Evolutionary conservation across 2,888 invertebrate species (phyloP).

Genomic region (Thalpophila matura): DNA sequence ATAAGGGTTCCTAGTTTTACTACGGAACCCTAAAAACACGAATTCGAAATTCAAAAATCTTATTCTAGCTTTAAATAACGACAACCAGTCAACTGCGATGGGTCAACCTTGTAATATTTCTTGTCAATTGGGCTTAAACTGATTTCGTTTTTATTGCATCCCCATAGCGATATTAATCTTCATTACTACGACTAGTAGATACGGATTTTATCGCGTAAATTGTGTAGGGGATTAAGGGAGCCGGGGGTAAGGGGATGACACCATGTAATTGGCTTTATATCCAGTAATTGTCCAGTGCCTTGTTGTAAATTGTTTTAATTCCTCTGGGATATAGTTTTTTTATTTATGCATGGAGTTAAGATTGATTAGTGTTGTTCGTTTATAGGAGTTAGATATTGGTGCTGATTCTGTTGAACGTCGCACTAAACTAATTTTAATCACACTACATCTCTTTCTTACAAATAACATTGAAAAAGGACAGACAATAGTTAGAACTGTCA

Average conservation of each 20-base stretch:
- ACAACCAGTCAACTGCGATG: constrained; percentile 41
- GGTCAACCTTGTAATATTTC: constrained; percentile 78
- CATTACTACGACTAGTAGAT: constrained; percentile 83
- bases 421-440: too few species aligned
- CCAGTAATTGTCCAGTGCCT: constrained; percentile 85
- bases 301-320: constrained; percentile 79
- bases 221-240: constrained; percentile 74
- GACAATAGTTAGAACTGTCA: too few species aligned
- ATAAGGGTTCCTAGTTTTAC: too few species aligned
- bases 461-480: too few species aligned
- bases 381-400: too few species aligned
- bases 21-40: too few species aligned
- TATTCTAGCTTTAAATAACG: constrained; percentile 7
- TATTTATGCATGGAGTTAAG: constrained; percentile 47
- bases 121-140: constrained; percentile 88
- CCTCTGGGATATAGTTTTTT: constrained; percentile 71
- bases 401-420: too few species aligned
- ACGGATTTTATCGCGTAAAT: constrained; percentile 86
- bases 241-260: constrained; percentile 79
- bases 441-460: too few species aligned
- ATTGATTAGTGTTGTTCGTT: constrained; percentile 3
- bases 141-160: constrained; percentile 89
- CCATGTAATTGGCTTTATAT: constrained; percentile 84
- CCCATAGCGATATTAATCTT: constrained; percentile 88
- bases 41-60: background rate